Percentiles rank a stretch among this genome's conserved stretches.
phyloP scores from a whole-genome alignment of 2,888 invertebrate genomes.

The Oscheius onirici region DNA sequence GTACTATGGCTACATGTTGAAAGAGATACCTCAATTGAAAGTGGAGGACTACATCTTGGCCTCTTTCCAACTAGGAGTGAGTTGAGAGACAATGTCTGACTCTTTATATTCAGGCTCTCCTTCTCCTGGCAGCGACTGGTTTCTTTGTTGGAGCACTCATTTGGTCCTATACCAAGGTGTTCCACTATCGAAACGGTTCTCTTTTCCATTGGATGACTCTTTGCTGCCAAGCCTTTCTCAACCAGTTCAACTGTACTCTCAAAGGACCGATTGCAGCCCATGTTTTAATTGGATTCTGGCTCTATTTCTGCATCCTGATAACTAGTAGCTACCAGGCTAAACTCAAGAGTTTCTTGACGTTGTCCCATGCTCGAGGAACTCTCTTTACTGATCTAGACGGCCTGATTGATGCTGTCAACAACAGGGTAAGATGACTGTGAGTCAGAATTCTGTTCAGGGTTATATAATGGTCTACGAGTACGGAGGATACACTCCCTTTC shows the following conservation, averaged over 20 bases:
- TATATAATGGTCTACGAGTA: constrained; percentile 45
- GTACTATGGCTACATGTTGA: constrained; percentile 47
- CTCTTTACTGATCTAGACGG: constrained; percentile 45
- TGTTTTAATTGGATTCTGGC: constrained; percentile 28
- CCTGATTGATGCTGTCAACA: constrained; percentile 39
- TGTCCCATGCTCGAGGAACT: constrained; percentile 47
- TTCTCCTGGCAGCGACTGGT: constrained; percentile 34
- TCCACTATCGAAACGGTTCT: constrained; percentile 20
- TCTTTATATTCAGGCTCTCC: constrained; percentile 37
- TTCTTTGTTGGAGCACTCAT: constrained; percentile 39
- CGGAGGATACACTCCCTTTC: constrained; percentile 44
- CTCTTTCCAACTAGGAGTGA: constrained; percentile 40
- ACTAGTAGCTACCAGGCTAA: constrained; percentile 32
- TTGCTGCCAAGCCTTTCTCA: constrained; percentile 17
- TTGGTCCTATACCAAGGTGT: constrained; percentile 38
- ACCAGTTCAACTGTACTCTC: constrained; percentile 18
- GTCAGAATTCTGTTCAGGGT: constrained; percentile 25
- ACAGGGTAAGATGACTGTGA: not conserved
- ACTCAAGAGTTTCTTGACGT: constrained; percentile 45
- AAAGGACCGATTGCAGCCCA: constrained; percentile 22
- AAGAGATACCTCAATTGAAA: constrained; percentile 45
- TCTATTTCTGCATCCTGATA: constrained; percentile 24
- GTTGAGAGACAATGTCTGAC: not conserved
- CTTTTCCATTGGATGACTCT: constrained; percentile 16
- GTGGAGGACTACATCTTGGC: constrained; percentile 49